These are phyloP conservation scores for Electrophaes corylata DNA, from an alignment of 2,888 invertebrate species.

Conservation along the genomic window DNA sequence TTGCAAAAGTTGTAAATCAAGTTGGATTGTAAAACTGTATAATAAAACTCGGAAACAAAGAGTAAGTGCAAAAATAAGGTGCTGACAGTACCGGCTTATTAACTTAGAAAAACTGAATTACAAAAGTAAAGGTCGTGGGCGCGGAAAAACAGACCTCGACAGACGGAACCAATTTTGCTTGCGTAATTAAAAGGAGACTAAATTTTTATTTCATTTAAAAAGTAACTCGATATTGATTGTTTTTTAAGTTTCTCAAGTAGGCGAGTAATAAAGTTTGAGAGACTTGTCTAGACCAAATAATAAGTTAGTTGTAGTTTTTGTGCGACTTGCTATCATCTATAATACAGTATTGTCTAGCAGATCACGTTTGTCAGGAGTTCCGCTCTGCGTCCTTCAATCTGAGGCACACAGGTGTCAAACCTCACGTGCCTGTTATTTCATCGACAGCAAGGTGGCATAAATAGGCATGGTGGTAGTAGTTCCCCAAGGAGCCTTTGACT, in stretches of 20 bases:
- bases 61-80: slow-evolving; percentile 22
- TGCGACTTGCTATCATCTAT: too few relatives aligned
- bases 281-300: too few relatives aligned
- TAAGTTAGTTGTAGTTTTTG: too few relatives aligned
- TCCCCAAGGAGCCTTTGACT: too few relatives aligned
- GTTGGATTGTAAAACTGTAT: slow-evolving; percentile 18
- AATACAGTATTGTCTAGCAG: too few relatives aligned
- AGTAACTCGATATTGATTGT: not conserved
- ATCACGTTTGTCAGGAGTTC: too few relatives aligned
- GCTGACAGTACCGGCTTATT: slow-evolving; percentile 21
- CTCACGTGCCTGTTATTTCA: too few relatives aligned
- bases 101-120: slow-evolving; percentile 26
- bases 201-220: slow-evolving; percentile 29
- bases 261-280: not conserved
- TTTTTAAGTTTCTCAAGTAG: too few relatives aligned
- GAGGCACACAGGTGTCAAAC: too few relatives aligned
- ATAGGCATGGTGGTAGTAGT: too few relatives aligned
- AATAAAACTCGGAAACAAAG: slow-evolving; percentile 21
- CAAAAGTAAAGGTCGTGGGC: slow-evolving; percentile 14
- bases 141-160: slow-evolving; percentile 18
- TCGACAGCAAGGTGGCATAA: too few relatives aligned
- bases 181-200: slow-evolving; percentile 9
- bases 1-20: slow-evolving; percentile 21
- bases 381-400: too few relatives aligned
- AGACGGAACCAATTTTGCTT: slow-evolving; percentile 19